phyloP scores from a whole-genome alignment of 2,113 vertebrate genomes.

The Hydropotes inermis region DNA sequence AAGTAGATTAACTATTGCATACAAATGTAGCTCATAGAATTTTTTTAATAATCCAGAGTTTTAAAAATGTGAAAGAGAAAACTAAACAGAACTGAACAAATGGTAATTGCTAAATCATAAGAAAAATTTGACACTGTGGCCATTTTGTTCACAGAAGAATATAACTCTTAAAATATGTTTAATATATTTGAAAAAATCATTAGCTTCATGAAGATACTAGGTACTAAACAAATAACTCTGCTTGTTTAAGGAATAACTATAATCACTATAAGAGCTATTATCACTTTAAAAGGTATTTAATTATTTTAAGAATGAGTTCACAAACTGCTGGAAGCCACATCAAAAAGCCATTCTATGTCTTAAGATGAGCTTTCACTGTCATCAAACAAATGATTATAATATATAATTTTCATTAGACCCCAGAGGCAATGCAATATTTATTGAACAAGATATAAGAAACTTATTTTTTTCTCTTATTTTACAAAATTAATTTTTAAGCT shows the following conservation, averaged over 20 bases:
- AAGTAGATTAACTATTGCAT: not conserved
- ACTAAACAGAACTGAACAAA: not conserved
- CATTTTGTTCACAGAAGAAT: not conserved
- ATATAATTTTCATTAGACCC: conserved; percentile 49
- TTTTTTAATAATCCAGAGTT: not conserved
- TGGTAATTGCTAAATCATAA: conserved; percentile 13
- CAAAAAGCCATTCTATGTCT: conserved; percentile 54
- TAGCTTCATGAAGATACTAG: conserved; percentile 37
- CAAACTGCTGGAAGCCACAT: conserved; percentile 65
- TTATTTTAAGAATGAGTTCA: conserved; percentile 63
- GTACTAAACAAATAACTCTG: conserved; percentile 52
- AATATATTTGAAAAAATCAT: conserved; percentile 48
- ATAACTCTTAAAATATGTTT: not conserved
- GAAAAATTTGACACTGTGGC: not conserved
- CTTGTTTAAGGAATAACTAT: conserved; percentile 47
- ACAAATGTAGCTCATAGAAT: not conserved
- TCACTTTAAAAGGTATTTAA: conserved; percentile 68
- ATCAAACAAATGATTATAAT: conserved; percentile 62
- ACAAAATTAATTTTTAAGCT: conserved; percentile 19
- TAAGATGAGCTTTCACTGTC: conserved; percentile 18
- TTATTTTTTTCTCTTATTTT: conserved; percentile 8
- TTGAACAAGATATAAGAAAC: conserved; percentile 7
- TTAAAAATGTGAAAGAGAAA: not conserved
- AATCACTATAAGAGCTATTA: conserved; percentile 47
- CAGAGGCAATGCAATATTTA: conserved; percentile 51